Conservation (phyloP, 1,140 invertebrate genomes). For the Leguminivora glycinivorella region DNA sequence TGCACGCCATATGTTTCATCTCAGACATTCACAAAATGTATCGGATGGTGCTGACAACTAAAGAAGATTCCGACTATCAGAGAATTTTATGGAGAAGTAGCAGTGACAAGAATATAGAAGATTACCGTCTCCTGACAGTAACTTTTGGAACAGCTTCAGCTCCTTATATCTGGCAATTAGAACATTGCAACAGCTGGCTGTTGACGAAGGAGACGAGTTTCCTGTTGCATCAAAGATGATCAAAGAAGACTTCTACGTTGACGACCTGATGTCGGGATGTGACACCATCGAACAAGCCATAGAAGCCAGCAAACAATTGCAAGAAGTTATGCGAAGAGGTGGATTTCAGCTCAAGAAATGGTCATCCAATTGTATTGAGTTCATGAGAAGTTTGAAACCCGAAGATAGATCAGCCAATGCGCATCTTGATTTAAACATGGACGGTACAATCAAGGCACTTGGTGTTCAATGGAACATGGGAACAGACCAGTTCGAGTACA, state of each 20-base stretch:
- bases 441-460: not conserved
- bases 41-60: slow-evolving; percentile 32
- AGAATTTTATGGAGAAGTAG: slow-evolving; percentile 55
- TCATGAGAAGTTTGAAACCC: slow-evolving; percentile 29
- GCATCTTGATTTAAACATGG: slow-evolving; percentile 9
- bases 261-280: slow-evolving; percentile 67
- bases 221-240: slow-evolving; percentile 48
- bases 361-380: slow-evolving; percentile 38
- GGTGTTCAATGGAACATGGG: slow-evolving; percentile 9
- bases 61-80: slow-evolving; percentile 56
- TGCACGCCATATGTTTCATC: slow-evolving; percentile 32
- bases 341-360: slow-evolving; percentile 48
- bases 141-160: slow-evolving; percentile 57
- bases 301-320: slow-evolving; percentile 42
- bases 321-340: slow-evolving; percentile 31
- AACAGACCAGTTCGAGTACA: slow-evolving; percentile 4
- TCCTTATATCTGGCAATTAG: slow-evolving; percentile 48
- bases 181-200: slow-evolving; percentile 42
- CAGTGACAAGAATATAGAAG: slow-evolving; percentile 36
- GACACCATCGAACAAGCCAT: slow-evolving; percentile 41
- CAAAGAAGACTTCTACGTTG: slow-evolving; percentile 67
- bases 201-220: slow-evolving; percentile 42
- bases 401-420: slow-evolving; percentile 4
- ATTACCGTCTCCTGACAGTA: slow-evolving; percentile 50
- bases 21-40: slow-evolving; percentile 44